Evolutionary conservation across 2,797 vertebrate species (phyloP).

Genomic region (Acropternis orthonyx): DNA sequence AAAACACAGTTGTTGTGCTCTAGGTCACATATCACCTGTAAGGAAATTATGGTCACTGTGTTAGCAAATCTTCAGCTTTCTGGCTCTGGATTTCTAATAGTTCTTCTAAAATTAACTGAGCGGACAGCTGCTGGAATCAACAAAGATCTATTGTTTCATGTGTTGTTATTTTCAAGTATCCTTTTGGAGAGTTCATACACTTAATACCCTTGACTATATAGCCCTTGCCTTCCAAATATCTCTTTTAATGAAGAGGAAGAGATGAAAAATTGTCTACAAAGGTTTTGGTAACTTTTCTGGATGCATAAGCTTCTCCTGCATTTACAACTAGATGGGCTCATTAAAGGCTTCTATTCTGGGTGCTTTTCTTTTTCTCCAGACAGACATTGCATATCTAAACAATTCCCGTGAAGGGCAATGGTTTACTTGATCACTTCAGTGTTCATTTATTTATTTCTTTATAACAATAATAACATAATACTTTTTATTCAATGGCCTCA

Average conservation of each 20-base stretch:
- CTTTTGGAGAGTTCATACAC: not conserved
- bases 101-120: constrained; percentile 36
- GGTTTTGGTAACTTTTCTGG: not conserved
- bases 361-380: not conserved
- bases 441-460: constrained; percentile 17
- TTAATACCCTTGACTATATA: not conserved
- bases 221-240: not conserved
- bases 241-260: constrained; percentile 13
- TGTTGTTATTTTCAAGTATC: not conserved
- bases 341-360: not conserved
- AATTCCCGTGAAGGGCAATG: not conserved
- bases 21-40: not conserved
- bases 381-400: not conserved
- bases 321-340: not conserved
- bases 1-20: not conserved
- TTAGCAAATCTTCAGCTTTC: not conserved
- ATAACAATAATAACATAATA: not conserved
- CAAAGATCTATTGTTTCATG: not conserved
- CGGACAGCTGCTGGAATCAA: not conserved
- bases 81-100: not conserved
- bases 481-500: not conserved
- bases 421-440: not conserved
- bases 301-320: not conserved
- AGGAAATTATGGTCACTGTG: constrained; percentile 10
- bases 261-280: not conserved